Evolutionary conservation across 2,888 invertebrate species (phyloP).

Genomic region (Phengaris arion): DNA sequence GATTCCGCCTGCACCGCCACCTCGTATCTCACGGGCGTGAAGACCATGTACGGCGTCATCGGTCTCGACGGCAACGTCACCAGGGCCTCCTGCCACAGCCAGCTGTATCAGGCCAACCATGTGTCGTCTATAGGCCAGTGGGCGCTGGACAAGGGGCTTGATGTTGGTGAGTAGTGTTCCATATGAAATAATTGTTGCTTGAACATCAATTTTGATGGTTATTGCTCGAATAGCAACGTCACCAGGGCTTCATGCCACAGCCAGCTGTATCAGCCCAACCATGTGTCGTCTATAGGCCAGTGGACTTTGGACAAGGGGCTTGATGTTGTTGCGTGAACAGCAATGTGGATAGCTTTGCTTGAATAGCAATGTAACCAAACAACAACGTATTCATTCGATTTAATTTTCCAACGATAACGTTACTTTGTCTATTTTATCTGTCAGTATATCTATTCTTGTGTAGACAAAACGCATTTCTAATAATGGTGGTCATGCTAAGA

Average conservation of each 20-base stretch:
- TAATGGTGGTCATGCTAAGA: too few relatives aligned
- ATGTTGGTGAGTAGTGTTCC: constrained; percentile 60
- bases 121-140: constrained; percentile 83
- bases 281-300: constrained; percentile 82
- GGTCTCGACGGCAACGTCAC: constrained; percentile 85
- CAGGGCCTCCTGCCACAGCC: constrained; percentile 81
- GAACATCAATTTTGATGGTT: neutral
- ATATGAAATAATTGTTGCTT: neutral
- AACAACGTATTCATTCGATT: too few relatives aligned
- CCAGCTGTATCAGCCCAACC: constrained; percentile 78
- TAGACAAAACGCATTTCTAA: too few relatives aligned
- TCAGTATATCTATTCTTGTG: too few relatives aligned
- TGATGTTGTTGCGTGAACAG: constrained; percentile 53
- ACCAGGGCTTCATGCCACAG: constrained; percentile 81
- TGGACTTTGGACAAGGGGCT: constrained; percentile 81
- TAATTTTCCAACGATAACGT: too few relatives aligned
- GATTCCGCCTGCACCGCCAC: constrained; percentile 88
- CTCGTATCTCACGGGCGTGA: constrained; percentile 85
- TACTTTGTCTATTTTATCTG: too few relatives aligned
- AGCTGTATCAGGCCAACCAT: constrained; percentile 78
- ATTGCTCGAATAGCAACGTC: constrained; percentile 69
- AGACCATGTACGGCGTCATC: constrained; percentile 83
- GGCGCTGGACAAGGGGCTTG: constrained; percentile 78
- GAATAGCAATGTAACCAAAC: too few relatives aligned
- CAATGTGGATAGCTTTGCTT: neutral